phyloP scores from a whole-genome alignment of 2,797 vertebrate genomes.

The Malacoctenus gilli region DNA sequence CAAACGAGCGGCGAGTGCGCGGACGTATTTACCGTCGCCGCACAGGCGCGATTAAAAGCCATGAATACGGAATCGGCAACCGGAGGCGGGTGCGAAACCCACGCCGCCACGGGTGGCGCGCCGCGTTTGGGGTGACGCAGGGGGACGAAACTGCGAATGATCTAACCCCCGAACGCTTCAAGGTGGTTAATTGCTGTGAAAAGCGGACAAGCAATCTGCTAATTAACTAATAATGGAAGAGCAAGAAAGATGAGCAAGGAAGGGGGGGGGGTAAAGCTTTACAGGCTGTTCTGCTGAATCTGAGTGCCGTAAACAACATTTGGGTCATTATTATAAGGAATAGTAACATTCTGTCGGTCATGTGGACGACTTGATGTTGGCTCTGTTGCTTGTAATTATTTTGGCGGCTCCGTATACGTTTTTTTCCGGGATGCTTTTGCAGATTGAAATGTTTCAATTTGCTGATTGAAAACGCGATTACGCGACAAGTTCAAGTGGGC shows the following conservation, averaged over 20 bases:
- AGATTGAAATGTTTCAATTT: conserved; percentile 4
- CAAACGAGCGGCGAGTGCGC: conserved; percentile 66
- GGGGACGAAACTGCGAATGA: conserved; percentile 61
- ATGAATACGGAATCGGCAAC: conserved; percentile 67
- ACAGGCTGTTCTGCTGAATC: conserved; percentile 28
- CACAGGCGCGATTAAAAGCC: conserved; percentile 72
- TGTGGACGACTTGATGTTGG: conserved; percentile 1
- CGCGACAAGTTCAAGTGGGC: conserved; percentile 23
- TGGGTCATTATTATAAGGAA: conserved; percentile 12
- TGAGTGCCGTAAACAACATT: background rate
- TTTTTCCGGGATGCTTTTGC: conserved; percentile 14
- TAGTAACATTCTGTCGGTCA: background rate
- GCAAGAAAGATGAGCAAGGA: conserved; percentile 47
- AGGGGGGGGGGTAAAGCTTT: conserved; percentile 36
- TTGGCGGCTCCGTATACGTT: background rate
- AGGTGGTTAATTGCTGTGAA: conserved; percentile 69
- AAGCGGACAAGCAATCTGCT: conserved; percentile 66
- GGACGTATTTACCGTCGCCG: conserved; percentile 71
- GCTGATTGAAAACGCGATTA: conserved; percentile 29
- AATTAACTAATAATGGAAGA: conserved; percentile 70
- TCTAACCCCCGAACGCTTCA: conserved; percentile 63
- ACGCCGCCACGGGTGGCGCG: conserved; percentile 47
- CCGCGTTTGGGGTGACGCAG: conserved; percentile 37
- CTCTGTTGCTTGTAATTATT: conserved; percentile 8
- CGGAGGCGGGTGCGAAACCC: conserved; percentile 36